phyloP scores from a whole-genome alignment of 2,888 invertebrate genomes.

The Agapostemon virescens region DNA sequence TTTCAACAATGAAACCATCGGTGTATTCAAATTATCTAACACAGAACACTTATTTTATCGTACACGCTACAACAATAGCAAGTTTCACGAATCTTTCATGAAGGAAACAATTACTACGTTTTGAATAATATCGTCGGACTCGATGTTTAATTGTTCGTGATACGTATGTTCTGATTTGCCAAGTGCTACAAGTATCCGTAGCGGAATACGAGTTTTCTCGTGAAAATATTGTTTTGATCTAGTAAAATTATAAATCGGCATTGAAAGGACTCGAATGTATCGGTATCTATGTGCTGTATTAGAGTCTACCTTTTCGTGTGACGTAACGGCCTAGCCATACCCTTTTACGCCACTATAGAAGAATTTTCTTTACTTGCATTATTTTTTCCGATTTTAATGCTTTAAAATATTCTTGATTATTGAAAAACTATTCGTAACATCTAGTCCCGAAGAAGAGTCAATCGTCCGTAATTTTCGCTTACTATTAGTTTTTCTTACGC shows the following conservation, averaged over 20 bases:
- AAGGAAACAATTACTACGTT: background rate
- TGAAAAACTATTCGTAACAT: background rate
- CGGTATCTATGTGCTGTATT: background rate
- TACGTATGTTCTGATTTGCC: background rate
- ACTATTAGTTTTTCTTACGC: background rate
- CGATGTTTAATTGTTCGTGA: background rate
- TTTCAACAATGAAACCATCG: background rate
- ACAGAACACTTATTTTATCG: background rate
- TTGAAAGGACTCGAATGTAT: slow-evolving; percentile 11
- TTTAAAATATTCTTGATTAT: background rate
- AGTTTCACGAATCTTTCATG: background rate
- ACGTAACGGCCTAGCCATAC: slow-evolving; percentile 61
- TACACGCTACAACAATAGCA: background rate
- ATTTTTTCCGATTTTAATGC: slow-evolving; percentile 11
- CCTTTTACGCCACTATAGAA: slow-evolving; percentile 61
- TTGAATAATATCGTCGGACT: background rate
- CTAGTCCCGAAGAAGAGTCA: background rate
- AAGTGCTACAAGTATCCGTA: background rate
- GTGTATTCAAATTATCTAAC: background rate
- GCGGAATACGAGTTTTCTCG: background rate
- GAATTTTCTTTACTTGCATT: slow-evolving; percentile 23
- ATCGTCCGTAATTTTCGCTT: background rate
- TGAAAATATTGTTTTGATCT: background rate
- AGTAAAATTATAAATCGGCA: background rate
- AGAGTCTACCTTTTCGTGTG: slow-evolving; percentile 39